Percentiles rank a stretch among this genome's conserved stretches.
Evolutionary conservation across 1,140 invertebrate genomes (phyloP).

Genomic region (Aphaenogaster floridana): DNA sequence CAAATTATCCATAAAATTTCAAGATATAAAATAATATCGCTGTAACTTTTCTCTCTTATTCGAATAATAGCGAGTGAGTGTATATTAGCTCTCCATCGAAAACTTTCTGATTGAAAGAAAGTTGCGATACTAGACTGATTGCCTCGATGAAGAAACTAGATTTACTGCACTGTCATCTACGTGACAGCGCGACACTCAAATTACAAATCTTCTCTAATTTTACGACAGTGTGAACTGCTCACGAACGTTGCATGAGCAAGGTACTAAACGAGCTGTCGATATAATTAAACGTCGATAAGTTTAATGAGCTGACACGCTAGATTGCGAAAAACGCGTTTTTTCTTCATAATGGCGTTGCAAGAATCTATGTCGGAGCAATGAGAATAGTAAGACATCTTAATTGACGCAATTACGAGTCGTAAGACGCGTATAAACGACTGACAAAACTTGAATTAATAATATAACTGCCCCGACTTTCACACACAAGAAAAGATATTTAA

Average conservation of each 20-base stretch:
- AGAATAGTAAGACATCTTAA: background rate
- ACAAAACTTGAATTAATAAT: conserved; percentile 1
- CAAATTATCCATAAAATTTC: background rate
- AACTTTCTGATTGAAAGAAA: background rate
- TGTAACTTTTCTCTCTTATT: background rate
- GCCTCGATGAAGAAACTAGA: conserved; percentile 8
- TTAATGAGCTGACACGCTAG: conserved; percentile 27
- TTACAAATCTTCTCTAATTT: conserved; percentile 54
- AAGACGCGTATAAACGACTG: background rate
- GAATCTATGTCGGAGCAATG: background rate
- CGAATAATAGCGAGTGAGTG: background rate
- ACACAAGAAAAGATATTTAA: background rate
- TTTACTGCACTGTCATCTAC: conserved; percentile 25
- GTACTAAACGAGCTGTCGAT: conserved; percentile 39
- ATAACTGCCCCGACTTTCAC: background rate
- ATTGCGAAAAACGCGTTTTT: background rate
- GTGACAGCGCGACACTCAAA: conserved; percentile 4
- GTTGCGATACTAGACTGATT: background rate
- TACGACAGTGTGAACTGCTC: conserved; percentile 5
- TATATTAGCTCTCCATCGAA: background rate
- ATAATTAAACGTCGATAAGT: conserved; percentile 48
- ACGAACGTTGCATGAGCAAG: conserved; percentile 16
- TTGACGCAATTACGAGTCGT: background rate
- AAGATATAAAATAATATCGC: conserved; percentile 9
- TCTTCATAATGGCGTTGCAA: background rate